Evolutionary conservation across 2,888 invertebrate species (phyloP).

Genomic region (Boloria euphrosyne): DNA sequence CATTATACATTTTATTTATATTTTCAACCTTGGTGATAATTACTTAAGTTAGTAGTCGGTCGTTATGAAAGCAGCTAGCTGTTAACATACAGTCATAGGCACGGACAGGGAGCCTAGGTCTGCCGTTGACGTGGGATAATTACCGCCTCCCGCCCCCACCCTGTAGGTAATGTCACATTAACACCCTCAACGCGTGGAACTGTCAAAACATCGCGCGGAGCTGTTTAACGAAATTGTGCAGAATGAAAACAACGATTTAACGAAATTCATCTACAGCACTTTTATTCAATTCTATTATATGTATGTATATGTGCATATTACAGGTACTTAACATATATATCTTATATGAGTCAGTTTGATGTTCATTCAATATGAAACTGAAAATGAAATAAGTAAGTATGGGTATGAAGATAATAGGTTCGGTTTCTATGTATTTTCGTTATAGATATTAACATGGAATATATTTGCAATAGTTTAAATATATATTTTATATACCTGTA

Average conservation of each 20-base stretch:
- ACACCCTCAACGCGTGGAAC: constrained; percentile 70
- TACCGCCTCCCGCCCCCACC: constrained; percentile 57
- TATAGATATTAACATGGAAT: no score
- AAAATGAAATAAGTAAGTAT: no score
- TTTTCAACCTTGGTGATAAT: constrained; percentile 24
- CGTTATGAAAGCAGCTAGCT: constrained; percentile 47
- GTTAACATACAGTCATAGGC: constrained; percentile 56
- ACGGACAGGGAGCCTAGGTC: constrained; percentile 72
- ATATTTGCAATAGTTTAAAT: constrained; percentile 1
- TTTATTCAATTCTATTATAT: background rate
- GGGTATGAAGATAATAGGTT: no score
- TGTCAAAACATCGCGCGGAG: constrained; percentile 73
- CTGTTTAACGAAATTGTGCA: constrained; percentile 66
- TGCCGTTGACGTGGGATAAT: constrained; percentile 79
- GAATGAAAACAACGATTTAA: constrained; percentile 58
- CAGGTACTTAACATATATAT: no score
- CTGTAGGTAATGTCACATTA: constrained; percentile 76
- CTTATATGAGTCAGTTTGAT: no score
- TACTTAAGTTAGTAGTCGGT: constrained; percentile 33
- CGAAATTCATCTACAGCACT: constrained; percentile 38
- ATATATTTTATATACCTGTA: constrained; percentile 14
- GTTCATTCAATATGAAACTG: no score
- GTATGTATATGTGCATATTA: no score
- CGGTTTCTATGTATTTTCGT: no score
- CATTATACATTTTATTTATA: background rate